phyloP scores from a whole-genome alignment of 2,888 invertebrate species.

The Amblyjoppa fuscipennis region DNA sequence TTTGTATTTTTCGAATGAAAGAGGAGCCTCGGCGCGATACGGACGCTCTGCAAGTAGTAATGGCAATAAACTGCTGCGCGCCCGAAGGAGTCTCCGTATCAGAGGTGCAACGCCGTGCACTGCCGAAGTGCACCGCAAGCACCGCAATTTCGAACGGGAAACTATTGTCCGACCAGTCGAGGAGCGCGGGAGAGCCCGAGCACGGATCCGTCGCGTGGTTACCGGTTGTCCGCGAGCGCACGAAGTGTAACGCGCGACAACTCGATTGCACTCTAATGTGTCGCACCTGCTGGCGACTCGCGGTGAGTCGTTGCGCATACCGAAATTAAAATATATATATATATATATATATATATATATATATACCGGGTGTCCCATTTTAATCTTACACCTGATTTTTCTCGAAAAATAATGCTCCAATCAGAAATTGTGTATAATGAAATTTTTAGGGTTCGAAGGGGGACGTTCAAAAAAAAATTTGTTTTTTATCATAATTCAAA shows the following conservation, averaged over 20 bases:
- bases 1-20: not conserved
- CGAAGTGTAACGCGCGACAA: constrained; percentile 39
- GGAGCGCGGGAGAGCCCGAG: constrained; percentile 7
- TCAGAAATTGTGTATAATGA: no score
- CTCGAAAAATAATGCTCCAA: no score
- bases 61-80: constrained; percentile 13
- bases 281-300: constrained; percentile 39
- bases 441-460: no score
- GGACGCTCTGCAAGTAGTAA: constrained; percentile 43
- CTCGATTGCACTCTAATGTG: constrained; percentile 53
- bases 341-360: no score
- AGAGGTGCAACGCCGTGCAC: constrained; percentile 16
- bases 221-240: not conserved
- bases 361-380: no score
- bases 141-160: constrained; percentile 52
- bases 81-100: not conserved
- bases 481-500: no score
- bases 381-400: no score
- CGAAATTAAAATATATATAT: no score
- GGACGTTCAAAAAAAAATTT: no score
- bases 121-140: constrained; percentile 5
- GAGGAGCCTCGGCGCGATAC: constrained; percentile 31
- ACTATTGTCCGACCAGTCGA: constrained; percentile 48
- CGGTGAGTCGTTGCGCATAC: not conserved
- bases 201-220: constrained; percentile 53